Base-by-base conservation (phyloP, 2,113 vertebrate genomes). In the Dicerorhinus sumatrensis region DNA sequence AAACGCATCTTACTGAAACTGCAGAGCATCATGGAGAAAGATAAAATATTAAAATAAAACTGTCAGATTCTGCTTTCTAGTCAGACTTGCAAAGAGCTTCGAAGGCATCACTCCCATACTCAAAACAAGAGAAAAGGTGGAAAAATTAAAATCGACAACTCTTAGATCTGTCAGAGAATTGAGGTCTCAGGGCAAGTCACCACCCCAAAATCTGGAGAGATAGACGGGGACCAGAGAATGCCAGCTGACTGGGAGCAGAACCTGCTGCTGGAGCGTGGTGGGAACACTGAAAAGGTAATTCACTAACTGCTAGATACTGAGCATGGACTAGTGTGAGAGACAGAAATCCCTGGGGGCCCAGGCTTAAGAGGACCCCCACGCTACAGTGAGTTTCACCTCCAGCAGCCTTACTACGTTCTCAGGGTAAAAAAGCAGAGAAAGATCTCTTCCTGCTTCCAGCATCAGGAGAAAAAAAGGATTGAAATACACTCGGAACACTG, bases 261-360 rank as follows among this genome's bases (percentile, higher is more conserved):
- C 5, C 33, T 36, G 48, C 21, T 23, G 16, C 48, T 39, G 29
- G 17, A 25, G 17, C 21, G 20, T 21, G 8, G 23, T 8, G 2
- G 14, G 1, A 3, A 73, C 14, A 29, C 2, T 13, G 39, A 2
- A 63, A 46, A 8, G 8, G 58, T 51, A 23, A 17, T 1, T 48
- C 69, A 51, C 20, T 69, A 62, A 14, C 3, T 17, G 25, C 8
- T 69, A 5, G 62, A 77, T 20, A 27, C 27, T 33, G 67, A 56
- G 3, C 39, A 54, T 27, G 18, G 8, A n/a, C 46, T 65, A 36
- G 11, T 29, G 11, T 21, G 25, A 96, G 51, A 31, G 8, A 27
- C 6, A 17, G 20, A 46, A 27, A 1, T 18, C 63, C 1, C 9
- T 29, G 16, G 39, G 6, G 29, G 4, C 5, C 33, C n/a, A 29